Percentiles rank a stretch among this genome's conserved stretches.
These are phyloP conservation scores for Columbina picui DNA, from an alignment of 2,113 vertebrate genomes.

Conservation along the genomic window DNA sequence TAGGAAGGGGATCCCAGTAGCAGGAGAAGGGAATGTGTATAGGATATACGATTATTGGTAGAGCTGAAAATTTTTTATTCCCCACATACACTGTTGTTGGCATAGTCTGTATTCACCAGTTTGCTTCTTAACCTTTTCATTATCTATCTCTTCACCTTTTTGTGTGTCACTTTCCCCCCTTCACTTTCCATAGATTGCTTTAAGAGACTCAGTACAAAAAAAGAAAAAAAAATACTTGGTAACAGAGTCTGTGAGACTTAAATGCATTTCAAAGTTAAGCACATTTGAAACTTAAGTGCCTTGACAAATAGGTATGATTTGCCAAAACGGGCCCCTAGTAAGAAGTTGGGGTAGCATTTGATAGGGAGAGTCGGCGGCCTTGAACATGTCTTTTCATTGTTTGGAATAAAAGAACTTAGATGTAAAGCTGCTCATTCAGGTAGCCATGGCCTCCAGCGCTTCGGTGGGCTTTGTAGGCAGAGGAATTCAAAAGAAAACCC, in stretches of 20 bases:
- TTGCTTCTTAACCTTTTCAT: not conserved
- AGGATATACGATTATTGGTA: not conserved
- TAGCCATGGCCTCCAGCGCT: not conserved
- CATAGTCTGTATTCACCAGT: not conserved
- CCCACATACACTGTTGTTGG: not conserved
- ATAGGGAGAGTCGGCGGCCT: constrained; percentile 25
- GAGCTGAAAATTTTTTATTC: not conserved
- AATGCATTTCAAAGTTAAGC: constrained; percentile 16
- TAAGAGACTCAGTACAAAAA: not conserved
- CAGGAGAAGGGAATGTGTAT: not conserved
- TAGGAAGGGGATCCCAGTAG: not conserved
- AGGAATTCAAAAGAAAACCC: constrained; percentile 21
- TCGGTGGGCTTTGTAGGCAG: constrained; percentile 23
- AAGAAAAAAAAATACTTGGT: no score
- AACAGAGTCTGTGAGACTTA: not conserved
- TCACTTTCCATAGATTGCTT: not conserved
- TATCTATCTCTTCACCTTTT: not conserved
- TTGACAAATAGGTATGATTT: not conserved
- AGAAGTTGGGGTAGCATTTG: constrained; percentile 20
- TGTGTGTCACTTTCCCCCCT: not conserved
- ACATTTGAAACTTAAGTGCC: constrained; percentile 45
- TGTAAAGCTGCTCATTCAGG: constrained; percentile 33
- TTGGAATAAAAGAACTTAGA: not conserved
- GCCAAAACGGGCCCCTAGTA: not conserved
- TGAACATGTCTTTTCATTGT: constrained; percentile 53